Evolutionary conservation across 2,113 vertebrate species (phyloP), one percentile per base, ranked within the genome.

Genomic region (Chionodraco myersi): DNA sequence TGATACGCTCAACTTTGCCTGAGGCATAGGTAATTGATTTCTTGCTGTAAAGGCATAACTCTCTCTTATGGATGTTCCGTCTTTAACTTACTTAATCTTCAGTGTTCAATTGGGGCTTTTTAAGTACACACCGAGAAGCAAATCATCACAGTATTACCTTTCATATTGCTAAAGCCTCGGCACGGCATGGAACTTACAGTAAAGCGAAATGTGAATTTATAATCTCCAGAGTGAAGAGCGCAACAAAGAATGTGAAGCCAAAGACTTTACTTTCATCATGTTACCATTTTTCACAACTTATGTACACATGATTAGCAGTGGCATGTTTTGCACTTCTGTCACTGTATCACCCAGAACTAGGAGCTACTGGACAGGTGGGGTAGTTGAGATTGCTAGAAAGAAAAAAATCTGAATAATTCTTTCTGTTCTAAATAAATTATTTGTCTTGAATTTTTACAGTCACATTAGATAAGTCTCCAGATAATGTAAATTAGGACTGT

Each of bases 1-100:
- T 80, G 68, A 86, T 83, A 57, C 75, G 80, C 84, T 71, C 13
- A 58, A 69, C 79, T 88, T 80, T 34, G 64, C 82, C 82, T n/a
- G 58, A 18, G 82, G 84, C 83, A 82, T 62, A 85, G 80, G 79
- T 73, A 86, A 92, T 89, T 80, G 82, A 86, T 89, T 79, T 84
- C 56, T 51, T 74, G 62, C 51, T 65, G 49, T 47, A 52, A 68
- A 80, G 59, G 53, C 67, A 82, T 88, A 71, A 74, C 49, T 88
- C 83, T 86, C 52, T 75, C 61, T 86, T 80, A 84, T 75, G 18
- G 71, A 85, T 77, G 69, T 79, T 83, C 57, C 23, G 73, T 79
- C 57, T 34, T 26, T 77, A 80, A 86, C 59, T 66, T 56, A 51
- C 65, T 86, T 83, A 59, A 89, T 89, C 77, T 72, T 75, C 70